Base-by-base conservation (phyloP, 2,113 vertebrate genomes). In the Planiliza haematocheilus region DNA sequence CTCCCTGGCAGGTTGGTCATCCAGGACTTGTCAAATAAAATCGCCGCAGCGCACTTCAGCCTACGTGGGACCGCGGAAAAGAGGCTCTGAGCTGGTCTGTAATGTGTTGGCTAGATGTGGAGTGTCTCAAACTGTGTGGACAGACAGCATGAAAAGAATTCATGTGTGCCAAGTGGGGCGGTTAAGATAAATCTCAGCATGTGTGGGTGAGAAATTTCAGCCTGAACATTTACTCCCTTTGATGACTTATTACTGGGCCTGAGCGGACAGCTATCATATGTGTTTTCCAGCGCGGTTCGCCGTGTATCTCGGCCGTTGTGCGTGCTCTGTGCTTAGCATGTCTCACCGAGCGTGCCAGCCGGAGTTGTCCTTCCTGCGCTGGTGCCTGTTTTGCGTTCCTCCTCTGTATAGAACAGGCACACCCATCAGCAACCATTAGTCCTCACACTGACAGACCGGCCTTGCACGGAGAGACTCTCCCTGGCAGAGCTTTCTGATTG, bases 351-450 rank as follows among this genome's bases (percentile, higher is more conserved):
- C 70, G 42, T 48, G 57, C 46, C 76, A 51, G 81, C 70, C 72
- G 52, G 65, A 78, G 74, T 17, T 10, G 53, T 78, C 71, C 53
- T 60, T 14, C 85, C 74, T 83, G 79, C 61, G 50, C 69, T 60
- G 74, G 83, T 64, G 71, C 70, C 82, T 52, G 58, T 37, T 84
- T 78, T 86, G 72, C 48, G n/a, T 75, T 80, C 21, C 46, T 10
- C 41, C 75, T 82, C 67, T 83, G 69, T 71, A 61, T 81, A 77
- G 72, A 83, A 83, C 58, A 73, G 72, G 68, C 78, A 70, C 85
- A 83, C 84, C 83, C 85, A 87, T 91, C 90, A 91, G 83, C 68
- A 86, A 17, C 69, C 86, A 89, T 91, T 91, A 87, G 86, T 89
- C 85, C 79, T 86, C 76, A 75, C 75, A 43, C 58, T 82, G 88